phyloP scores from a whole-genome alignment of 2,797 vertebrate genomes.

The Tokudaia tokunoshimensis region DNA sequence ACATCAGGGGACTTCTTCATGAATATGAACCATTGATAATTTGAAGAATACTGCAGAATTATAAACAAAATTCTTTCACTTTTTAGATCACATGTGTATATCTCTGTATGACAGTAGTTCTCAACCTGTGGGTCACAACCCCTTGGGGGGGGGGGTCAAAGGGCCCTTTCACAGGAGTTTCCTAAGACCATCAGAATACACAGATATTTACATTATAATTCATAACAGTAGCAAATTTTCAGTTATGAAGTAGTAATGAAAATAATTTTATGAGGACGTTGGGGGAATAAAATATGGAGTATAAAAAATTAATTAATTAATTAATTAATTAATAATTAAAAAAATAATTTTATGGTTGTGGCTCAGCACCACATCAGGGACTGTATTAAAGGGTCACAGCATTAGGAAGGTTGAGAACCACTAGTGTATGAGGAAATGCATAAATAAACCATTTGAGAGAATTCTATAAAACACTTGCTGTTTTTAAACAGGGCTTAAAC shows the following conservation, averaged over 20 bases:
- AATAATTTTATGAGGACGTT: not conserved
- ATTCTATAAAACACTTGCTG: constrained; percentile 15
- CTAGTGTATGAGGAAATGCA: not conserved
- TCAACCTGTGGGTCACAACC: not conserved
- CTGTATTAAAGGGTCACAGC: not conserved
- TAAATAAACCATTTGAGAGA: constrained; percentile 52
- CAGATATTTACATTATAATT: not conserved
- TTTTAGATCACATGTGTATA: not conserved
- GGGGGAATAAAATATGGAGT: too few species aligned
- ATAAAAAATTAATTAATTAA: too few species aligned
- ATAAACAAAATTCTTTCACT: constrained; percentile 57
- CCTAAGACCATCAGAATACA: not conserved
- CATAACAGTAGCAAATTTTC: too few species aligned
- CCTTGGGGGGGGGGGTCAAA: not conserved
- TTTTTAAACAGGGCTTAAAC: constrained; percentile 15
- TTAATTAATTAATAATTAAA: too few species aligned
- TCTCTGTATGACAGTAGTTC: not conserved
- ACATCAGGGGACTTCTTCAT: constrained; percentile 14
- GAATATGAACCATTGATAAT: constrained; percentile 21
- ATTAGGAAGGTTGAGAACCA: not conserved
- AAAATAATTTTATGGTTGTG: not conserved
- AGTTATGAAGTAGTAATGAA: too few species aligned
- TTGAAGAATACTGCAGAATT: constrained; percentile 2
- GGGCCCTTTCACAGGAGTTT: not conserved
- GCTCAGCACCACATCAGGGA: not conserved